Conservation (phyloP, 1,140 invertebrate species). For the Polyergus mexicanus region DNA sequence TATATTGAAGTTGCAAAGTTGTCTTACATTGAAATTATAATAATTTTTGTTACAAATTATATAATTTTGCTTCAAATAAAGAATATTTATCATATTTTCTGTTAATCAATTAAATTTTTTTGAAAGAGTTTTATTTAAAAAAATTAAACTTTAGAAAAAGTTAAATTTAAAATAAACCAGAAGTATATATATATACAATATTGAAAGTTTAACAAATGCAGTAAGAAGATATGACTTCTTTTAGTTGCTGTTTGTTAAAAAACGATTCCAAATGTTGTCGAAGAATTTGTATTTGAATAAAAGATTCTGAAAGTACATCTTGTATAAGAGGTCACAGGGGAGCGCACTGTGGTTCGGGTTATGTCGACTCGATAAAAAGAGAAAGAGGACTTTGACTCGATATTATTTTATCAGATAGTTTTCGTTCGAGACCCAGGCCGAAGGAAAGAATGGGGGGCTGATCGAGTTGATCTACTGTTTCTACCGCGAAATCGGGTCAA, state of each 20-base stretch:
- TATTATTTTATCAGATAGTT: conserved; percentile 70
- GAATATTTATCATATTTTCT: background rate
- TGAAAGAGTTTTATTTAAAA: background rate
- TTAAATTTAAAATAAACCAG: background rate
- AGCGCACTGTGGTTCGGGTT: conserved; percentile 17
- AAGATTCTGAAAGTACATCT: conserved; percentile 20
- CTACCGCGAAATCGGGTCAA: conserved; percentile 58
- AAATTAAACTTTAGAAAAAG: background rate
- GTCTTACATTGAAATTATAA: background rate
- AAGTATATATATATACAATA: background rate
- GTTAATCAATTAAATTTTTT: background rate
- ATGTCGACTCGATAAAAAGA: conserved; percentile 39
- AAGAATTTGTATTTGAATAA: conserved; percentile 36
- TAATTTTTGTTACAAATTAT: background rate
- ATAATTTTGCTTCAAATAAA: background rate
- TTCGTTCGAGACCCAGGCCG: conserved; percentile 32
- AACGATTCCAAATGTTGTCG: conserved; percentile 5
- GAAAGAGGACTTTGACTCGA: conserved; percentile 53
- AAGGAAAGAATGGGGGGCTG: conserved; percentile 46
- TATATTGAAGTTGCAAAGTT: background rate
- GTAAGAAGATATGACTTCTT: background rate
- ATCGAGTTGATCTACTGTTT: conserved; percentile 70
- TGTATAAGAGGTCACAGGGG: conserved; percentile 51
- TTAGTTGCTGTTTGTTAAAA: conserved; percentile 1
- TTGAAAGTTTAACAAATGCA: background rate